phyloP scores from a whole-genome alignment of 2,113 vertebrate species.

The Salvelinus alpinus region DNA sequence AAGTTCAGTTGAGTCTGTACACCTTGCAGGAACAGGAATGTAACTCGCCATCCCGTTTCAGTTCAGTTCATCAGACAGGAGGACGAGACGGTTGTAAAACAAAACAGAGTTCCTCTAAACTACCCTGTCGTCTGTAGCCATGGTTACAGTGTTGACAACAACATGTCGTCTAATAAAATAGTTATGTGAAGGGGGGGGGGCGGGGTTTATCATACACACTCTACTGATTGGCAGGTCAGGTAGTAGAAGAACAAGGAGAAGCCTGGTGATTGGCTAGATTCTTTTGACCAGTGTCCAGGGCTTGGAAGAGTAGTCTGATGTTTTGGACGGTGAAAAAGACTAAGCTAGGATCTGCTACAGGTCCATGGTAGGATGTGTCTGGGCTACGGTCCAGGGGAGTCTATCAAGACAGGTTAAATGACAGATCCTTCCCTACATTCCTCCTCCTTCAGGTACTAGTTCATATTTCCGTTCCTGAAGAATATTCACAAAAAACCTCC shows the following conservation, averaged over 20 bases:
- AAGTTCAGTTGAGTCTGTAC: too few relatives aligned
- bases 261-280: background rate
- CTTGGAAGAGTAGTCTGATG: constrained; percentile 2
- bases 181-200: constrained; percentile 32
- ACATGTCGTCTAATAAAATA: background rate
- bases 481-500: constrained; percentile 28
- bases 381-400: constrained; percentile 53
- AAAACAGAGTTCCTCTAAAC: too few relatives aligned
- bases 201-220: constrained; percentile 57
- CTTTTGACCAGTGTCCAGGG: constrained; percentile 24
- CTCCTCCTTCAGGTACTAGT: constrained; percentile 30
- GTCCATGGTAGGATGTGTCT: constrained; percentile 55
- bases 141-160: constrained; percentile 10
- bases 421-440: constrained; percentile 29
- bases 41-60: background rate
- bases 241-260: background rate
- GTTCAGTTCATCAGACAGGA: constrained; percentile 61
- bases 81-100: constrained; percentile 41
- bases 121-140: too few relatives aligned
- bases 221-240: constrained; percentile 57
- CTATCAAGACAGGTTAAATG: constrained; percentile 50
- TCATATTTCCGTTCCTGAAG: constrained; percentile 33
- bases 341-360: constrained; percentile 64
- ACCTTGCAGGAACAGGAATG: too few relatives aligned
- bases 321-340: constrained; percentile 45